These are phyloP conservation scores for Myripristis murdjan DNA, from an alignment of 2,797 vertebrate species.

Conservation along the genomic window DNA sequence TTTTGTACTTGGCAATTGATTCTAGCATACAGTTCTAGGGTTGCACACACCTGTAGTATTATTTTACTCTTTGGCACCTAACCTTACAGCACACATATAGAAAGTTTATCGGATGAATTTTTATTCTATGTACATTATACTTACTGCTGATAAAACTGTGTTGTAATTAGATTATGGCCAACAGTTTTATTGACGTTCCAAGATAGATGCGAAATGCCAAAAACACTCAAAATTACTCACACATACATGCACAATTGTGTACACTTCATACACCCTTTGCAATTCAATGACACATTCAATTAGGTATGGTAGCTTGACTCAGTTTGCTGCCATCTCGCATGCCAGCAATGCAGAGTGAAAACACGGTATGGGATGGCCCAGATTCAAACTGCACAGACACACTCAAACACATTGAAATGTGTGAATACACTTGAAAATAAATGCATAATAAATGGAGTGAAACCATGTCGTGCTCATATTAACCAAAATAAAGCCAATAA, in stretches of 20 bases:
- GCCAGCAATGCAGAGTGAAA: conserved; percentile 19
- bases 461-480: not conserved
- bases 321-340: conserved; percentile 22
- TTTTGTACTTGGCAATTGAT: not conserved
- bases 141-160: no score
- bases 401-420: conserved; percentile 18
- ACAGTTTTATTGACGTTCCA: not conserved
- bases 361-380: conserved; percentile 14
- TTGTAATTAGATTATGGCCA: no score
- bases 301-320: conserved; percentile 27
- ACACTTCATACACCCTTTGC: not conserved
- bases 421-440: not conserved
- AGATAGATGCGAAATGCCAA: not conserved
- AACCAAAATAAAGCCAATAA: not conserved
- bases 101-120: not conserved
- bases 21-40: not conserved
- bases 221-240: no score
- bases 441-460: not conserved
- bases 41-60: no score
- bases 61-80: not conserved
- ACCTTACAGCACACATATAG: not conserved
- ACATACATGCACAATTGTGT: no score
- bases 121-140: no score
- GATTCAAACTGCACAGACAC: not conserved
- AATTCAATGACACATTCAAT: conserved; percentile 27